Conservation (phyloP, 2,888 invertebrate species). For the Scaptomyza tumidula region DNA sequence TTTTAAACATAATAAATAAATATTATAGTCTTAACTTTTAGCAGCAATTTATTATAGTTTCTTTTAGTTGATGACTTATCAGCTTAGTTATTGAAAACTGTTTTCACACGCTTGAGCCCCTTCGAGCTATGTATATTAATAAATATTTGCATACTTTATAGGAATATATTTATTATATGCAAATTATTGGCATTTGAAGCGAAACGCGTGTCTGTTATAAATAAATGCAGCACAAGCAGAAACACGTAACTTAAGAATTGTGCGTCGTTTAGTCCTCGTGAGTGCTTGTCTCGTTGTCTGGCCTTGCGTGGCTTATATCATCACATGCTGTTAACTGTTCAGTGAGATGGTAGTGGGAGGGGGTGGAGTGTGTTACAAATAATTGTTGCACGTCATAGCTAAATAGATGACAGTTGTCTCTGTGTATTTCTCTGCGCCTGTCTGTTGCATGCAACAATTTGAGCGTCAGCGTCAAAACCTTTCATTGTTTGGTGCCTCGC, state of each 20-base stretch:
- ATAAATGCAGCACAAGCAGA: constrained; percentile 25
- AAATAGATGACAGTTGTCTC: constrained; percentile 19
- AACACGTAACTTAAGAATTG: constrained; percentile 41
- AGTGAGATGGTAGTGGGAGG: background rate
- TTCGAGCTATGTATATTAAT: constrained; percentile 2
- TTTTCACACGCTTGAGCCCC: constrained; percentile 7
- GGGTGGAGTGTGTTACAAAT: constrained; percentile 38
- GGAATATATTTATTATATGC: constrained; percentile 15
- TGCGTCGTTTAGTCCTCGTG: constrained; percentile 12
- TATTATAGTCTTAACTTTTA: too few species aligned
- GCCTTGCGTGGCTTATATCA: constrained; percentile 73
- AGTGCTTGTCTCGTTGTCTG: constrained; percentile 7
- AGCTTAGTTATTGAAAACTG: constrained; percentile 11
- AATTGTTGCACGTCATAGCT: constrained; percentile 27
- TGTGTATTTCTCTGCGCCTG: too few species aligned
- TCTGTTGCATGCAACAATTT: constrained; percentile 16
- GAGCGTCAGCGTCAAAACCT: constrained; percentile 4
- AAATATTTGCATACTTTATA: constrained; percentile 2
- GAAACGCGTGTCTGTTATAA: constrained; percentile 57
- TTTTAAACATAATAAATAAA: too few species aligned
- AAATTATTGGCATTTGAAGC: constrained; percentile 33
- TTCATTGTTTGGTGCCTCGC: constrained; percentile 41
- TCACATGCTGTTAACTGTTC: constrained; percentile 25
- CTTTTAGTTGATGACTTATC: background rate
- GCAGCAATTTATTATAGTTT: too few species aligned